These are phyloP conservation scores for Synchiropus splendidus DNA, from an alignment of 2,113 vertebrate species.

Conservation along the genomic window DNA sequence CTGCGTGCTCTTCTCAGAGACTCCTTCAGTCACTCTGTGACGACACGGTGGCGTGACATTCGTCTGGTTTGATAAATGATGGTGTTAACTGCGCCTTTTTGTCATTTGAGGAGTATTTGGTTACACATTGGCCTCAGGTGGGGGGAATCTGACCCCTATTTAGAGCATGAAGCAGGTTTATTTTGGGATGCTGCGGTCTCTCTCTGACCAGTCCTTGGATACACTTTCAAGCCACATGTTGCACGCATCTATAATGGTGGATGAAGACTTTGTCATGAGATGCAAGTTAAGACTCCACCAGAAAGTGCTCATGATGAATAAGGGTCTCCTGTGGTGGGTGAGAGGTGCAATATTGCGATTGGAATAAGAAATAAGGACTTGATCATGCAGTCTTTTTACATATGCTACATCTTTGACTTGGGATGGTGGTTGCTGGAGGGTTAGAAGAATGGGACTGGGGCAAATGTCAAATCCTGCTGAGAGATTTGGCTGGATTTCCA, in stretches of 20 bases:
- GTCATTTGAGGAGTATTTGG: conserved; percentile 31
- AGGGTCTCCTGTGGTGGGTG: too few species aligned
- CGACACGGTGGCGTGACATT: conserved; percentile 29
- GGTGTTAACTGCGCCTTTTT: conserved; percentile 39
- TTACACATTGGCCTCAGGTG: conserved; percentile 41
- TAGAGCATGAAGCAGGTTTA: conserved; percentile 52
- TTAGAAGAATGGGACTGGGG: too few species aligned
- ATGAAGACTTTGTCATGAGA: conserved; percentile 43
- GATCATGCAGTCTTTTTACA: too few species aligned
- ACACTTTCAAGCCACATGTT: conserved; percentile 43
- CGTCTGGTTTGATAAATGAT: conserved; percentile 39
- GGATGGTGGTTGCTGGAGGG: too few species aligned
- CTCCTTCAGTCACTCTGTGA: conserved; percentile 22
- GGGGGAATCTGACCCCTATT: conserved; percentile 54
- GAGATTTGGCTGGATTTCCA: too few species aligned
- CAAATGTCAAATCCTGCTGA: too few species aligned
- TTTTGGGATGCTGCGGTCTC: conserved; percentile 53
- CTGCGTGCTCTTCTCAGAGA: conserved; percentile 21
- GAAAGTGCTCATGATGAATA: too few species aligned
- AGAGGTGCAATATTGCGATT: too few species aligned
- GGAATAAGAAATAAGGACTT: too few species aligned
- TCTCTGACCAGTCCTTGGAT: conserved; percentile 36
- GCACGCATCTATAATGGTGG: conserved; percentile 53
- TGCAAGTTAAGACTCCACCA: neutral
- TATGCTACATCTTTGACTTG: too few species aligned